Base-by-base conservation (phyloP, 2,888 invertebrate genomes). In the Portevinia maculata region DNA sequence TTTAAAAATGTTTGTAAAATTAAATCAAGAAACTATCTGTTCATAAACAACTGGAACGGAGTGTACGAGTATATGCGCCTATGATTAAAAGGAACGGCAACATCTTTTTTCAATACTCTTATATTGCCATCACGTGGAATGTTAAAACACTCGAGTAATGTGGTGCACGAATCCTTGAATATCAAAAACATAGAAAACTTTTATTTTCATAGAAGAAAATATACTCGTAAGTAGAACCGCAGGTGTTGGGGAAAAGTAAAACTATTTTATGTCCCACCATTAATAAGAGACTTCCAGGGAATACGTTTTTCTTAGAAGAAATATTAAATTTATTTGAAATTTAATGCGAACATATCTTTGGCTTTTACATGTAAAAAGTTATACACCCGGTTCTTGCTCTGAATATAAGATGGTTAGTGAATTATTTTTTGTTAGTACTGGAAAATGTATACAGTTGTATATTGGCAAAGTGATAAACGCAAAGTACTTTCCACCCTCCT, bases 81-180 rank as follows among this genome's bases (percentile, higher is more conserved):
- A 32, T 67, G 67, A 67, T 53, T 67, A 67, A 67, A 55, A 46
- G 67, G 8, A 41, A 53, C 34, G 44, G n/a, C n/a, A n/a, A 17
- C 53, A 34, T 44, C 21, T 67, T 44, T 24, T 17, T 32, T 11
- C 24, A 24, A 24, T 5, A 24, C 24, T 24, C 41, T 53, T 30
- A 21, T 53, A 30, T 52, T 53, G 41, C 39, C 19, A 65, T 41
- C 67, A 67, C 44, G 53, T 55, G 21, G 13, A 55, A 30, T n/a
- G 19, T 21, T 41, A 19, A 32, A 53, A 32, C 52, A 67, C 53
- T 41, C 32, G 7, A 11, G 24, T 19, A 32, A 7, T 32, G 11
- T 37, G 30, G 6, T n/a, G 32, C 65, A 32, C 32, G 53, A 53
- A 39, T 30, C 32, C 53, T 53, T 34, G 53, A 11, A 44, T 30